phyloP scores from a whole-genome alignment of 2,797 vertebrate genomes.

The Smutsia temminckii region DNA sequence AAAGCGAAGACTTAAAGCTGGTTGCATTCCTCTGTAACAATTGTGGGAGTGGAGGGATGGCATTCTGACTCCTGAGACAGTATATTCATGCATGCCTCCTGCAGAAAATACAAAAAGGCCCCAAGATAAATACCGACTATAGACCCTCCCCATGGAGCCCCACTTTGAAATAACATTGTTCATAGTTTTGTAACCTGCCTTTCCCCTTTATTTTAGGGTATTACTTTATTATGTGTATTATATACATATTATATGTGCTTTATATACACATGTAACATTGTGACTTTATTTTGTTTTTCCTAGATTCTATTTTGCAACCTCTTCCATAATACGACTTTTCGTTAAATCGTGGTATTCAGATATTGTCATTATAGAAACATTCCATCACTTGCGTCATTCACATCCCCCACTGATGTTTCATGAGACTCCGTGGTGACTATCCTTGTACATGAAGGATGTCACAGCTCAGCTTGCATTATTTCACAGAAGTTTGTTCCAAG shows the following conservation, averaged over 20 bases:
- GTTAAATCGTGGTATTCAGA: not conserved
- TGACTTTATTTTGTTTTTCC: not conserved
- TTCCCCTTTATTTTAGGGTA: not conserved
- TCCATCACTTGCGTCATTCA: not conserved
- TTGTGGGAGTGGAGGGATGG: fast-evolving
- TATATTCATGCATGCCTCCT: too few species aligned
- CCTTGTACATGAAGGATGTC: not conserved
- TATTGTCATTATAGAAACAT: fast-evolving
- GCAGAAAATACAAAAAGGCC: not conserved
- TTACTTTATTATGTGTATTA: not conserved
- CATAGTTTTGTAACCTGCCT: not conserved
- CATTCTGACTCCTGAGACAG: not conserved
- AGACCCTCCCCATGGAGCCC: fast-evolving
- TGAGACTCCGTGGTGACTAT: not conserved
- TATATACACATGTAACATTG: not conserved
- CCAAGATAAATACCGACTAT: not conserved
- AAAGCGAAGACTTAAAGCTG: too few species aligned
- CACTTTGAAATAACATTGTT: not conserved
- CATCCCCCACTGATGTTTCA: too few species aligned
- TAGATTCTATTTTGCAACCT: not conserved
- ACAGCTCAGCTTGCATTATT: not conserved
- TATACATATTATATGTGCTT: not conserved
- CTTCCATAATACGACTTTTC: not conserved
- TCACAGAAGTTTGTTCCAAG: not conserved
- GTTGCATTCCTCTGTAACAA: fast-evolving